Base-by-base conservation (phyloP, 2,797 vertebrate genomes). In the Alauda arvensis region DNA sequence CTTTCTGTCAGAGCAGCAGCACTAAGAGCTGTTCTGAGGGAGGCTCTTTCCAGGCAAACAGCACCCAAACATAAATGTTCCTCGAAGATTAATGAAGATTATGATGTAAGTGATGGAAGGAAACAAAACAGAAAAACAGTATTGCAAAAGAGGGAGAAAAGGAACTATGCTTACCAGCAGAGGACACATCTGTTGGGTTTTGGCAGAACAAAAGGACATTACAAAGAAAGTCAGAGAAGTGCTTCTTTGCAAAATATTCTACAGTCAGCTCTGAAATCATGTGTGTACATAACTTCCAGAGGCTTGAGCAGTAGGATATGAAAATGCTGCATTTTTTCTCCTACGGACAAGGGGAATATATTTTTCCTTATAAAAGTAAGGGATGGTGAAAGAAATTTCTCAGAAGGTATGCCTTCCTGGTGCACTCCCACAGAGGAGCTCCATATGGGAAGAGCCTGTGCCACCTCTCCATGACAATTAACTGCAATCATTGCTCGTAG, bases 141-240 rank as follows among this genome's bases (percentile, higher is more conserved):
- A 53, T 60, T 94, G 69, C 59, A 92, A 71, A 79, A 88, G 10
- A 8, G 7, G 4, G 6, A 68, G 33, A 40, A 84, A 51, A 93
- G 26, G 59, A 92, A 78, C n/a, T 66, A 52, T 51, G 19, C 24
- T 86, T 77, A 56, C 43, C 52, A 79, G 62, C 1, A 1, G 39
- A 84, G 62, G 46, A 88, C 78, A 78, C 48, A 52, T 83, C 49
- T 67, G 21, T 46, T 63, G 46, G 56, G 16, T 67, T 91, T 78
- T 77, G 53, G 67, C 39, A 72, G 37, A 88, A 80, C 45, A 85
- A 92, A 91, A 90, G 28, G 23, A 42, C n/a, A 10, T 85, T 43
- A 55, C 46, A 79, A 79, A 81, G 29, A 61, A 84, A 88, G 18
- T 56, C 67, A 72, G 66, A 57, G 43, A 88, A 67, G 26, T 55